phyloP scores from a whole-genome alignment of 1,140 invertebrate genomes.

The Macrostomum lignano region DNA sequence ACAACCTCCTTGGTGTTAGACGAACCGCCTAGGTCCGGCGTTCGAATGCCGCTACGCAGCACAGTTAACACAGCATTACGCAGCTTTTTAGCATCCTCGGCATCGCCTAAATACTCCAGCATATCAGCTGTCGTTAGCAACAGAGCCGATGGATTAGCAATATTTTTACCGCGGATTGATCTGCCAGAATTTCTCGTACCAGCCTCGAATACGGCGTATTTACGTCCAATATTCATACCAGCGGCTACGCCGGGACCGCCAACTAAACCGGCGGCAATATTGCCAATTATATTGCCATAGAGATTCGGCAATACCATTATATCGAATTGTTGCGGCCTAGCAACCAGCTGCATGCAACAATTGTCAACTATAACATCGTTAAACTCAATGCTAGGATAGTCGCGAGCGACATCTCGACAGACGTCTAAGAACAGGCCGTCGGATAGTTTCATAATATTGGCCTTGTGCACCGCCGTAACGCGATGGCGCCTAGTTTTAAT shows the following conservation, averaged over 20 bases:
- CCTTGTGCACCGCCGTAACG: constrained; percentile 56
- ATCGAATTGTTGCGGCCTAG: constrained; percentile 85
- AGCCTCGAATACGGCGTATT: constrained; percentile 4
- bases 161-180: constrained; percentile 79
- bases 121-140: constrained; percentile 69
- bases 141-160: constrained; percentile 93
- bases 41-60: background rate
- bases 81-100: constrained; percentile 23
- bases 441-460: constrained; percentile 96
- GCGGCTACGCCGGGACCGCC: constrained; percentile 88
- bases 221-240: constrained; percentile 39
- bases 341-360: constrained; percentile 70
- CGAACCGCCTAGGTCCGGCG: constrained; percentile 2
- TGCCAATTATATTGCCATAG: constrained; percentile 91
- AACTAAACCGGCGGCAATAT: constrained; percentile 71
- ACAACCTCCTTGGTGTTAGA: background rate
- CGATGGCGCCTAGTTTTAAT: constrained; percentile 62
- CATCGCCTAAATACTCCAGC: constrained; percentile 80
- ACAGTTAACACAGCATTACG: background rate
- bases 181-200: constrained; percentile 79
- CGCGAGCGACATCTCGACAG: constrained; percentile 45
- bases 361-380: constrained; percentile 94
- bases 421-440: constrained; percentile 71
- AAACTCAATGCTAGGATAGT: constrained; percentile 72
- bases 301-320: constrained; percentile 88